phyloP scores from a whole-genome alignment of 2,888 invertebrate genomes.

The Formica aserva region DNA sequence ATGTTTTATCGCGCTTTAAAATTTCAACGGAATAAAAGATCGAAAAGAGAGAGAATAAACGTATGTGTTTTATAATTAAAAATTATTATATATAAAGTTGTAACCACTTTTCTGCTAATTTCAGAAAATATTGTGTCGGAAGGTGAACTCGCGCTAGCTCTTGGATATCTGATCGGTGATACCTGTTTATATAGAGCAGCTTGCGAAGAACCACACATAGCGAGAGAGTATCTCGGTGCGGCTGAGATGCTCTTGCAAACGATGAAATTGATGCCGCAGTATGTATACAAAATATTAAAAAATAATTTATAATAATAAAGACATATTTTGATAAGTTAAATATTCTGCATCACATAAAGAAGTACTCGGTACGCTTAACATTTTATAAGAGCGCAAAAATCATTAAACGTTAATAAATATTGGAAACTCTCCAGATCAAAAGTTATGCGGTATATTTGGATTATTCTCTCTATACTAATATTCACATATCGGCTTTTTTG shows the following conservation, averaged over 20 bases:
- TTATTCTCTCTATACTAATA: not conserved
- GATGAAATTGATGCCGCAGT: conserved; percentile 88
- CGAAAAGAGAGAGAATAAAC: not conserved
- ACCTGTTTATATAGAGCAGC: conserved; percentile 92
- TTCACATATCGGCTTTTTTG: not conserved
- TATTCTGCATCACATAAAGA: not conserved
- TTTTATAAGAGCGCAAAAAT: not conserved
- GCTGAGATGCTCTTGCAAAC: conserved; percentile 92
- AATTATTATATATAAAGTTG: not conserved
- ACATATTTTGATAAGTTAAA: not conserved
- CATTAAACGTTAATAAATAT: not conserved
- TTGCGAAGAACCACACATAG: conserved; percentile 91
- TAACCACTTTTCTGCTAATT: not conserved
- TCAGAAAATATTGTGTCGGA: conserved; percentile 86
- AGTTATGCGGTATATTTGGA: not conserved
- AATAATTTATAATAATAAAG: not conserved
- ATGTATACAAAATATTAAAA: conserved; percentile 43
- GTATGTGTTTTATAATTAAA: not conserved
- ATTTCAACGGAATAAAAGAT: not conserved
- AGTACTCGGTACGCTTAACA: not conserved
- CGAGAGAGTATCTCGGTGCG: conserved; percentile 91
- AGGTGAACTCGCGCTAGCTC: conserved; percentile 90
- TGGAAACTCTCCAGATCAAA: not conserved
- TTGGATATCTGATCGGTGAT: conserved; percentile 90
- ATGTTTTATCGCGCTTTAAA: not conserved